Base-by-base conservation (phyloP, 1,140 invertebrate genomes). In the Drosophila trapezifrons region DNA sequence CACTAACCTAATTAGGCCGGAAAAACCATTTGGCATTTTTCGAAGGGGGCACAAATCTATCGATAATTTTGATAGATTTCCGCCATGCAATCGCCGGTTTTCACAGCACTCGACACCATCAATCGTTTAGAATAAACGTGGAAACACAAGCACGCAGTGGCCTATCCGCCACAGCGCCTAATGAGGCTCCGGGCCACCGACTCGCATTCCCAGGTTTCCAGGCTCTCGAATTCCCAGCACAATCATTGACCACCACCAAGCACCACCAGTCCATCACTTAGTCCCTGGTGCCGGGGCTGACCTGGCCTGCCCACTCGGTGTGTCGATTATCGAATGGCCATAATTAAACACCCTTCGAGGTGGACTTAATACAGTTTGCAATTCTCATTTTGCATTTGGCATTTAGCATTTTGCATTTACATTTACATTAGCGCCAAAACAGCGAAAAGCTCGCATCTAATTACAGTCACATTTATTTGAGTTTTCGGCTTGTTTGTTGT, bases 281-380 rank as follows among this genome's bases (percentile, higher is more conserved):
- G 27, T 17, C 27, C 20, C 18, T n/a, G 17, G 29, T 52, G 49
- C 47, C 8, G 17, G 29, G 6, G 6, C 12, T 20, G 4, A 3
- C 25, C 51, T 4, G 18, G 7, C 10, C 47, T 29, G 10, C 13
- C n/a, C 40, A 25, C 27, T 7, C 15, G 15, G 32, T 20, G 29
- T 9, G 40, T 45, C 20, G 55, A 62, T 60, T 65, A 62, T 62
- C 58, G 29, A 69, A 64, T 65, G 46, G 17, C 65, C 65, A 37
- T 70, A 66, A 70, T 66, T 70, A 54, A 66, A 67, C 47, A 54
- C 63, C 66, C 47, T 66, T 66, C 40, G 38, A 54, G 29, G 60
- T 32, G 22, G 27, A 69, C 65, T 27, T 43, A 69, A 69, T 52
- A 43, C 46, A 43, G 51, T 67, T 63, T 58, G 22, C n/a, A 32